Evolutionary conservation across 2,888 invertebrate species (phyloP).

Genomic region (Yponomeuta plumbellus): DNA sequence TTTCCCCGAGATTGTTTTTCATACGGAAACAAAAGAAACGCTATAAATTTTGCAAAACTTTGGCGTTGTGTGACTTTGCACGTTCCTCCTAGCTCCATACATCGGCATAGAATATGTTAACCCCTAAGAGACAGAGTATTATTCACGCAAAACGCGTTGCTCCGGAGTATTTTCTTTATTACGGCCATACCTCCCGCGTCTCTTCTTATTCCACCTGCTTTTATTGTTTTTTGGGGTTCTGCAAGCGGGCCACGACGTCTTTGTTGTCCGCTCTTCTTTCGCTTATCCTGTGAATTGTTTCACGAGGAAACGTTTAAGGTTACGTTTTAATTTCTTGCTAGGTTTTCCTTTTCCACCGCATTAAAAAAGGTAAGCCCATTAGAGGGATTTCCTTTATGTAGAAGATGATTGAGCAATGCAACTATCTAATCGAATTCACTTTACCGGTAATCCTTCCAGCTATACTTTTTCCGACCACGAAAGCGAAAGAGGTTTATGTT

Average conservation of each 20-base stretch:
- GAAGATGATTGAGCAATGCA: background rate
- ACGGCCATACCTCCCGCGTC: conserved; percentile 45
- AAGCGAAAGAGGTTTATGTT: no score
- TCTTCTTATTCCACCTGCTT: conserved; percentile 48
- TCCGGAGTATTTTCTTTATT: conserved; percentile 60
- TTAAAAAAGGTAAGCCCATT: background rate
- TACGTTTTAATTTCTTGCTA: background rate
- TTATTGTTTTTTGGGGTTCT: conserved; percentile 37
- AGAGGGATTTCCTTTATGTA: background rate
- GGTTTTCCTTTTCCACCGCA: background rate
- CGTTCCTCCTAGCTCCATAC: background rate
- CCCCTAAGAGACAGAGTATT: conserved; percentile 4
- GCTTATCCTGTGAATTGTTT: background rate
- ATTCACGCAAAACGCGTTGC: conserved; percentile 39
- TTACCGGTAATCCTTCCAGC: background rate
- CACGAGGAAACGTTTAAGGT: background rate
- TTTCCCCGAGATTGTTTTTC: background rate
- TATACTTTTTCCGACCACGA: background rate
- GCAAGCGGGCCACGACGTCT: background rate
- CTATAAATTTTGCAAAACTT: conserved; percentile 2
- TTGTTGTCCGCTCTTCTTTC: background rate
- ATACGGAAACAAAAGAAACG: background rate
- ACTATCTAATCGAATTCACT: background rate
- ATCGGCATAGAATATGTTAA: conserved; percentile 11
- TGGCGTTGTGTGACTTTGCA: background rate